Evolutionary conservation across 1,140 invertebrate species (phyloP), one percentile per base, ranked within the genome.

Genomic region (Contarinia nasturtii): DNA sequence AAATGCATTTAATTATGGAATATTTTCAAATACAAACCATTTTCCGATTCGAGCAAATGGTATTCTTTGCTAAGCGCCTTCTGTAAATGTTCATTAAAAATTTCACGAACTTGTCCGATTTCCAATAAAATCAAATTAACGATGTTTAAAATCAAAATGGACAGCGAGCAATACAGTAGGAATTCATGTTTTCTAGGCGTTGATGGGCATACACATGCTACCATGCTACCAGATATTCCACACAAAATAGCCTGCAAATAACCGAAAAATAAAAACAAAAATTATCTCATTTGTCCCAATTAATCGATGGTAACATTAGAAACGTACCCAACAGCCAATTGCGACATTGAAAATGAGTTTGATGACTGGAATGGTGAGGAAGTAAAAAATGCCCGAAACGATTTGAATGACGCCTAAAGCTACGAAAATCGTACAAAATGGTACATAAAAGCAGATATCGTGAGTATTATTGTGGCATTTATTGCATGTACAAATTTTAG

Each of bases 101-200:
- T 20, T 18, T 43, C 41, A 18, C 18, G n/a, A 18, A 43, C 11
- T 43, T 44, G 43, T 18, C 22, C 27, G 21, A 44, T 11, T 54
- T 71, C 68, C 18, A 63, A 53, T 12, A 70, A 51, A 34, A 69
- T 57, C 21, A 63, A 52, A 47, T 69, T 67, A 5, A 69, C 57
- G 14, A 58, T 52, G 48, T 69, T 68, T 10, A 66, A 54, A 14
- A 57, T 54, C 14, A 70, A 53, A 12, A 69, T 61, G 4, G 64
- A 63, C 19, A 67, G 49, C 7, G 66, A 61, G 40, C 69, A 55
- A 47, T 64, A 68, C 7, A 70, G 59, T 14, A 71, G 54, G 12
- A 58, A 54, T 51, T 68, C 65, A 41, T 69, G 67, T 43, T 65
- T 57, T 44, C 54, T 55, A 12, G 59, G 45, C 2, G 60, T 63